These are phyloP conservation scores for Bombus impatiens DNA, from an alignment of 1,140 invertebrate species.

Conservation along the genomic window DNA sequence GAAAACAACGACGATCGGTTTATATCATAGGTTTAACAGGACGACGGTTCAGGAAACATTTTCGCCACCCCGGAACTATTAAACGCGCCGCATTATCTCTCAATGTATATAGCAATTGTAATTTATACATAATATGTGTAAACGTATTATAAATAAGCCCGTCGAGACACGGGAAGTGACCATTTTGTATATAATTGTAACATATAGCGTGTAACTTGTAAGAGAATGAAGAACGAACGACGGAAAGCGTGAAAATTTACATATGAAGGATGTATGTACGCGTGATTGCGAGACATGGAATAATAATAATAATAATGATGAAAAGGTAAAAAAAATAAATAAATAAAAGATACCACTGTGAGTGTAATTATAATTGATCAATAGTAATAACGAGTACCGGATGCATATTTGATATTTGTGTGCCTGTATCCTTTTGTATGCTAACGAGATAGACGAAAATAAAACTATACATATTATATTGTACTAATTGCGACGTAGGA, in stretches of 20 bases:
- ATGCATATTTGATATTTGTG: conserved; percentile 82
- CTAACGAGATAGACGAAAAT: conserved; percentile 77
- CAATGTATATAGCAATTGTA: conserved; percentile 78
- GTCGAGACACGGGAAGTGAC: conserved; percentile 50
- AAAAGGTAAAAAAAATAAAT: conserved; percentile 37
- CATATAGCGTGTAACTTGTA: conserved; percentile 63
- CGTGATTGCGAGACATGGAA: background rate
- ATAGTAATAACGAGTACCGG: conserved; percentile 76
- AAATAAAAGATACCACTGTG: conserved; percentile 68
- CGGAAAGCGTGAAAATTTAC: background rate
- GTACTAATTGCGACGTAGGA: conserved; percentile 73
- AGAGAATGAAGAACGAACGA: background rate
- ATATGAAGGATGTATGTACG: background rate
- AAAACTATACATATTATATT: conserved; percentile 80
- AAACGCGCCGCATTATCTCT: conserved; percentile 66
- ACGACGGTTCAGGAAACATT: conserved; percentile 42
- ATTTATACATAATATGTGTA: conserved; percentile 74
- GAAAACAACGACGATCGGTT: conserved; percentile 54
- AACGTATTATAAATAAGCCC: conserved; percentile 60
- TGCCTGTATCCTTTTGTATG: conserved; percentile 82
- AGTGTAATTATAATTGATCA: conserved; percentile 76
- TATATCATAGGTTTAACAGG: conserved; percentile 64
- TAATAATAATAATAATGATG: conserved; percentile 53
- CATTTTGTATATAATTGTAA: conserved; percentile 77
- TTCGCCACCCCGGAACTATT: conserved; percentile 52